Conservation (phyloP, 2,113 vertebrate genomes). For the Hyperoodon ampullatus region DNA sequence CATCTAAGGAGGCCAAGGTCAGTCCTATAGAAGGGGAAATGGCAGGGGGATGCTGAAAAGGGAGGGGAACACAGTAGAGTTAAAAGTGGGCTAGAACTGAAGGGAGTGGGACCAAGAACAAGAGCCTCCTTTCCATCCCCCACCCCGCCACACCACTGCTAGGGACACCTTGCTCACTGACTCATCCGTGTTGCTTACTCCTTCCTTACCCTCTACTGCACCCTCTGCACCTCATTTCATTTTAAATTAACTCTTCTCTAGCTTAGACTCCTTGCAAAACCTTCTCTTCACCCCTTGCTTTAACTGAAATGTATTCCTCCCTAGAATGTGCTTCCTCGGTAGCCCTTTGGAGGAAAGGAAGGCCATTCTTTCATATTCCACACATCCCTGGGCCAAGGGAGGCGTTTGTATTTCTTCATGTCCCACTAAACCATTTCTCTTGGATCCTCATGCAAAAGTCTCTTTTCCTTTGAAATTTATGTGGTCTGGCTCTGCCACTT, state of each 20-base stretch:
- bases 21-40: neutral
- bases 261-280: neutral
- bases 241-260: constrained; percentile 25
- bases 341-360: neutral
- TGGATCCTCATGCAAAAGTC: neutral
- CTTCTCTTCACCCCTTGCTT: neutral
- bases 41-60: neutral
- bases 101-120: neutral
- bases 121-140: neutral
- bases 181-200: neutral
- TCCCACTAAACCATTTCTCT: constrained; percentile 5
- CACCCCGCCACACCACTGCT: too few species aligned
- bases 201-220: too few species aligned
- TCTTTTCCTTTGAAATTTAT: constrained; percentile 48
- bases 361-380: neutral
- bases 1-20: neutral
- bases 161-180: neutral
- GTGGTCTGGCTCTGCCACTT: neutral
- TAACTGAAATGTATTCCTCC: neutral
- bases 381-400: neutral
- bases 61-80: neutral
- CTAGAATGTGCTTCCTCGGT: neutral
- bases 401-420: constrained; percentile 22
- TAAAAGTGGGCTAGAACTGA: neutral
- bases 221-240: neutral